Evolutionary conservation across 2,113 vertebrate species (phyloP).

Genomic region (Ornithorhynchus anatinus): DNA sequence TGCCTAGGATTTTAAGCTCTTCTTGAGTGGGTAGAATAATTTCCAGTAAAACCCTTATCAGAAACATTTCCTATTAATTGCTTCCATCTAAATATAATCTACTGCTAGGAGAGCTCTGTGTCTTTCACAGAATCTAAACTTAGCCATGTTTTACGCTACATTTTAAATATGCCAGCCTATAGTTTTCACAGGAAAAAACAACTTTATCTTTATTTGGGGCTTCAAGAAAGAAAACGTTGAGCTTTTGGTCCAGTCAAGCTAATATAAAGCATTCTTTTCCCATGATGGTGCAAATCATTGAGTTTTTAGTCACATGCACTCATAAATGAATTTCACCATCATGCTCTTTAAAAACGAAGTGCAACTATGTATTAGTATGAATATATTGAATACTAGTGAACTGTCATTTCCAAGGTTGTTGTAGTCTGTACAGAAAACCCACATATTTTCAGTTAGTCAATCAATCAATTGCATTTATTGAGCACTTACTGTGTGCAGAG

Average conservation of each 20-base stretch:
- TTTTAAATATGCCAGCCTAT: slow-evolving; percentile 37
- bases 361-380: too few relatives aligned
- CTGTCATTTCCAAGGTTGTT: too few relatives aligned
- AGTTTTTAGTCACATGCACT: background rate
- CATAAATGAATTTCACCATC: too few relatives aligned
- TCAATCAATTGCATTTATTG: too few relatives aligned
- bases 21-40: too few relatives aligned
- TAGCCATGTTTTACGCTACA: slow-evolving; percentile 33
- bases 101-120: slow-evolving; percentile 9
- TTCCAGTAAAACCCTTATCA: too few relatives aligned
- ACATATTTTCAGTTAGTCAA: too few relatives aligned
- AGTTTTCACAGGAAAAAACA: slow-evolving; percentile 21
- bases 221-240: background rate
- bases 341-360: too few relatives aligned
- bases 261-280: background rate
- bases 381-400: too few relatives aligned
- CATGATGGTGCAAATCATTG: background rate
- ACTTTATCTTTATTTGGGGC: background rate
- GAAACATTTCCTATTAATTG: slow-evolving; percentile 15
- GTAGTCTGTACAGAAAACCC: too few relatives aligned
- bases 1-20: too few relatives aligned
- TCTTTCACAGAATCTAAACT: slow-evolving; percentile 38
- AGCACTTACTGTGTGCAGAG: too few relatives aligned
- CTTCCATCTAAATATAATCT: slow-evolving; percentile 10
- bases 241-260: background rate